These are phyloP conservation scores for Menidia menidia DNA, from an alignment of 2,797 vertebrate genomes.

Conservation along the genomic window DNA sequence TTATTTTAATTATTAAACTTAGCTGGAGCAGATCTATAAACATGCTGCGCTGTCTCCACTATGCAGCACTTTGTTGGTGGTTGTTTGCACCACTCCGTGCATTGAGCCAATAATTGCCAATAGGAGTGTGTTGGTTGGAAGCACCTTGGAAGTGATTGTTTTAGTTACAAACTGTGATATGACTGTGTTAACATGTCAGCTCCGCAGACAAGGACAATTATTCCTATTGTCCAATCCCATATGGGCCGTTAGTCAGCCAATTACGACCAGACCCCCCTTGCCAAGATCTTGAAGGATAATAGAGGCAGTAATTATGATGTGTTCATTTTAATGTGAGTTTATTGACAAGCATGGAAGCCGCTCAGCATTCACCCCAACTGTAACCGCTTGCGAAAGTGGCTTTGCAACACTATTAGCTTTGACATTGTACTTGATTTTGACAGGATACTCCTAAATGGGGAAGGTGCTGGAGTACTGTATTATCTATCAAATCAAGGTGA, in stretches of 20 bases:
- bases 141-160: constrained; percentile 73
- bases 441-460: constrained; percentile 44
- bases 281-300: constrained; percentile 81
- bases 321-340: constrained; percentile 81
- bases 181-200: constrained; percentile 66
- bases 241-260: constrained; percentile 79
- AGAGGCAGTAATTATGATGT: constrained; percentile 81
- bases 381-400: constrained; percentile 73
- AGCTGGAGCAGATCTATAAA: constrained; percentile 41
- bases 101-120: constrained; percentile 48
- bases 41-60: constrained; percentile 31
- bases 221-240: constrained; percentile 74
- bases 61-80: constrained; percentile 38
- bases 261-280: constrained; percentile 69
- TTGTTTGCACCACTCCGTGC: constrained; percentile 31
- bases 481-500: constrained; percentile 4
- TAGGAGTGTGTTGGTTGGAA: constrained; percentile 39
- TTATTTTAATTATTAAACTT: constrained; percentile 41
- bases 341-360: constrained; percentile 77
- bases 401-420: constrained; percentile 75
- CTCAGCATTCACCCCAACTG: constrained; percentile 58
- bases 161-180: constrained; percentile 60
- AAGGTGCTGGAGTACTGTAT: background rate
- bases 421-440: constrained; percentile 72
- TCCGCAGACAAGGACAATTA: constrained; percentile 80